A percentile compares a stretch with the other conserved stretches of the same genome.
Evolutionary conservation across 2,113 vertebrate genomes (phyloP).

Genomic region (Neomonachus schauinslandi): DNA sequence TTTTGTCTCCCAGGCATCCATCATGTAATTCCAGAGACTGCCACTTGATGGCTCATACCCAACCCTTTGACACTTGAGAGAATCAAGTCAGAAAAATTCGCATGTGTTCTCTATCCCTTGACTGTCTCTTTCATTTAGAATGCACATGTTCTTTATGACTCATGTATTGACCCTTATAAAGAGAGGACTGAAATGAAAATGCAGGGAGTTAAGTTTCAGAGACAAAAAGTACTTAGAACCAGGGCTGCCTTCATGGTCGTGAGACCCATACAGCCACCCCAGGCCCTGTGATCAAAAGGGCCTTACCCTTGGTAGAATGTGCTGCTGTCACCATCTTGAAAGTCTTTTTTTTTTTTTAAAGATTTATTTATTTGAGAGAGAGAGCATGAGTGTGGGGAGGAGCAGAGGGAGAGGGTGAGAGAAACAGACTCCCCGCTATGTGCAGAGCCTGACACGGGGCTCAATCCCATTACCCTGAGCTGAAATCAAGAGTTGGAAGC

Average conservation of each 20-base stretch:
- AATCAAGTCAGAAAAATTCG: not conserved
- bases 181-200: slow-evolving; percentile 37
- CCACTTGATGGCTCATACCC: slow-evolving; percentile 33
- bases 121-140: slow-evolving; percentile 31
- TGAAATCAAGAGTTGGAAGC: not conserved
- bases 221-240: not conserved
- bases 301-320: fast-evolving
- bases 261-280: not conserved
- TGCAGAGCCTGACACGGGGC: not conserved
- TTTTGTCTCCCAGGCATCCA: not conserved
- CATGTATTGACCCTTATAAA: slow-evolving; percentile 44
- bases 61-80: not conserved
- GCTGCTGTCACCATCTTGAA: not conserved
- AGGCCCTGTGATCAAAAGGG: not conserved
- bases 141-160: slow-evolving; percentile 42
- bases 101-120: not conserved
- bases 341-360: not conserved
- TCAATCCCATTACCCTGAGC: not conserved
- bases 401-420: not conserved
- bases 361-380: not conserved
- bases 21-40: not conserved
- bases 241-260: not conserved
- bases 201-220: slow-evolving; percentile 28
- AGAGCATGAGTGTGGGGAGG: not conserved
- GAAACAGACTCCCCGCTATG: not conserved